Conservation (phyloP, 1,140 invertebrate species). For the Telenomus remus region DNA sequence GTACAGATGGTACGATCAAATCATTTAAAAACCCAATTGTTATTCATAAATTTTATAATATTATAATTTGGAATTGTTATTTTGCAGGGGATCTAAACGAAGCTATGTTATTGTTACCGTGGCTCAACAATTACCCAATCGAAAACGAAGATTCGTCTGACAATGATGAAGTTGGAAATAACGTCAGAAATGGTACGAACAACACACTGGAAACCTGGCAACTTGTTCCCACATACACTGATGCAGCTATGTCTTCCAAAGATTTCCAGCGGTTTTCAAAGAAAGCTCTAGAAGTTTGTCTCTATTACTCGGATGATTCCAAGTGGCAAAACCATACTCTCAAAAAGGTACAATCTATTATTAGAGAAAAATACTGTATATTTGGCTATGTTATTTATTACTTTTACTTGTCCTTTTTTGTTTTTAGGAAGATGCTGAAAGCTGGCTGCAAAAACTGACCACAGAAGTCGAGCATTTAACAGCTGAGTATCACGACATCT, state of each 20-base stretch:
- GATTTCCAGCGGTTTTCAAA: constrained; percentile 52
- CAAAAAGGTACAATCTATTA: not conserved
- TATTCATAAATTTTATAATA: not conserved
- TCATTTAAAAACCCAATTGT: not conserved
- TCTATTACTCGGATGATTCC: constrained; percentile 25
- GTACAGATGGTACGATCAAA: constrained; percentile 18
- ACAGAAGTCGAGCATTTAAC: constrained; percentile 38
- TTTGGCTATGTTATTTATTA: too few species aligned
- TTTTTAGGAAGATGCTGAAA: constrained; percentile 28
- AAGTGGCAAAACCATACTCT: too few species aligned
- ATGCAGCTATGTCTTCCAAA: constrained; percentile 54
- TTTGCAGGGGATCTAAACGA: constrained; percentile 15
- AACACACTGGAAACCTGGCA: constrained; percentile 33
- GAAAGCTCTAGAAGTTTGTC: constrained; percentile 40
- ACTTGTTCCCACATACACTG: constrained; percentile 60
- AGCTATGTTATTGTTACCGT: constrained; percentile 16
- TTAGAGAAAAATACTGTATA: not conserved
- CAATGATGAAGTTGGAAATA: not conserved
- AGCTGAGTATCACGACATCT: constrained; percentile 60
- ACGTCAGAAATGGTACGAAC: not conserved
- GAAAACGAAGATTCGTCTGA: not conserved
- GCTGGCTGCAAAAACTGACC: constrained; percentile 29
- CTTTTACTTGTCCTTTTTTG: constrained; percentile 2
- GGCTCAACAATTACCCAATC: constrained; percentile 19
- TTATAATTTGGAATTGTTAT: not conserved